These are phyloP conservation scores for Salpingus planirostris DNA, from an alignment of 2,888 invertebrate species.

Conservation along the genomic window DNA sequence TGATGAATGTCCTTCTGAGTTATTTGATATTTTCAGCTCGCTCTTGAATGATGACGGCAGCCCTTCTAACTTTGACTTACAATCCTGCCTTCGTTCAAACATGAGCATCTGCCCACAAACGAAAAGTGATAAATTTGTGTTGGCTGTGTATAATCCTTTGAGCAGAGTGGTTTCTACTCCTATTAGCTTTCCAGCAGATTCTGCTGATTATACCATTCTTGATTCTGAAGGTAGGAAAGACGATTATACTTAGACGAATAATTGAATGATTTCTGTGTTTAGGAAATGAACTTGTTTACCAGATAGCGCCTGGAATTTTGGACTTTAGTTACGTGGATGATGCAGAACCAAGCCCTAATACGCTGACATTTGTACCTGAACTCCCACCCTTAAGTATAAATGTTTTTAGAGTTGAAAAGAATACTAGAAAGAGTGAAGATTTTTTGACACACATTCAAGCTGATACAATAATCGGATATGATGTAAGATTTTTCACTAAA, in stretches of 20 bases:
- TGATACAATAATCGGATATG: conserved; percentile 4
- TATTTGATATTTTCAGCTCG: too few species aligned
- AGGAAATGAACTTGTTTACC: conserved; percentile 9
- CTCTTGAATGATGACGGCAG: too few species aligned
- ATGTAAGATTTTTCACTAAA: background rate
- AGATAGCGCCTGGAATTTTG: conserved; percentile 14
- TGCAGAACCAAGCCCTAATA: conserved; percentile 38
- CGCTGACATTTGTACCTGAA: background rate
- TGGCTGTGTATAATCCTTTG: conserved; percentile 56
- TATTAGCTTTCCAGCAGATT: conserved; percentile 36
- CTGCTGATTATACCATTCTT: conserved; percentile 6
- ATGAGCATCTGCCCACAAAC: conserved; percentile 51
- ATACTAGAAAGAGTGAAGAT: too few species aligned
- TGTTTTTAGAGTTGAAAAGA: too few species aligned
- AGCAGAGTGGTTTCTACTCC: conserved; percentile 34
- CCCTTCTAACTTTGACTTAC: too few species aligned
- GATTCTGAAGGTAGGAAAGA: conserved; percentile 2
- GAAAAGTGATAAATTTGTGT: conserved; percentile 47
- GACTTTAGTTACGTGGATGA: conserved; percentile 43
- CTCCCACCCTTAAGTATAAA: background rate
- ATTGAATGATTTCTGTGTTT: background rate
- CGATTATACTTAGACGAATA: too few species aligned
- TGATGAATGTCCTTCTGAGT: too few species aligned
- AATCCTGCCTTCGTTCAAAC: too few species aligned
- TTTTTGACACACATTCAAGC: too few species aligned